Evolutionary conservation across 1,140 invertebrate species (phyloP).

Genomic region (Brachionus paranguensis): DNA sequence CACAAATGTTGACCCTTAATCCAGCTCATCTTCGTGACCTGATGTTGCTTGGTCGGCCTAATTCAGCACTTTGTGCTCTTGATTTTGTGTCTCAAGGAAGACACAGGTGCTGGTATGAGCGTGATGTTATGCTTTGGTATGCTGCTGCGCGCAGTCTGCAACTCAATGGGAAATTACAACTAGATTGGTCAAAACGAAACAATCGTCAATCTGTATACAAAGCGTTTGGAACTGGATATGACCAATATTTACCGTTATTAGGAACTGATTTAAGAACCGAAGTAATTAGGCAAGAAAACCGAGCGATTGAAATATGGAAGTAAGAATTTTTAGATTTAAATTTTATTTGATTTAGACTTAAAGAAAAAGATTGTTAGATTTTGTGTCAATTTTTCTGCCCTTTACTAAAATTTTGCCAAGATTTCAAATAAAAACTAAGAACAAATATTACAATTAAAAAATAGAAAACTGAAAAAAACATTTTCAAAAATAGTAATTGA

Average conservation of each 20-base stretch:
- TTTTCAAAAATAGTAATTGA: no score
- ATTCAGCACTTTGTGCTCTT: constrained; percentile 9
- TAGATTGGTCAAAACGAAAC: not conserved
- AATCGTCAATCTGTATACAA: not conserved
- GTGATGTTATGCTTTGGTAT: not conserved
- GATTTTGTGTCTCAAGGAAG: not conserved
- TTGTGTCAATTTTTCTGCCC: no score
- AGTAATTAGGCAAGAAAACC: not conserved
- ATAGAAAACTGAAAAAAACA: no score
- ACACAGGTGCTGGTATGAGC: not conserved
- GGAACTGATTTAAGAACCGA: not conserved
- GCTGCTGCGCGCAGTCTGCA: not conserved
- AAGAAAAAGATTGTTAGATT: no score
- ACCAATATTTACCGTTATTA: not conserved
- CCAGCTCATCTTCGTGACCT: not conserved
- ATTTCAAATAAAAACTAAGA: no score
- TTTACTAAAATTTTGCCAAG: no score
- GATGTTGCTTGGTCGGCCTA: not conserved
- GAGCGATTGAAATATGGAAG: not conserved
- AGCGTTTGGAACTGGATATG: not conserved
- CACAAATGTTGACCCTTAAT: not conserved
- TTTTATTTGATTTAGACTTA: no score
- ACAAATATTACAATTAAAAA: no score
- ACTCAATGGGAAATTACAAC: not conserved
- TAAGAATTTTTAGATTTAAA: not conserved